Evolutionary conservation across 2,797 vertebrate species (phyloP).

Genomic region (Phrynocephalus vlangalii): DNA sequence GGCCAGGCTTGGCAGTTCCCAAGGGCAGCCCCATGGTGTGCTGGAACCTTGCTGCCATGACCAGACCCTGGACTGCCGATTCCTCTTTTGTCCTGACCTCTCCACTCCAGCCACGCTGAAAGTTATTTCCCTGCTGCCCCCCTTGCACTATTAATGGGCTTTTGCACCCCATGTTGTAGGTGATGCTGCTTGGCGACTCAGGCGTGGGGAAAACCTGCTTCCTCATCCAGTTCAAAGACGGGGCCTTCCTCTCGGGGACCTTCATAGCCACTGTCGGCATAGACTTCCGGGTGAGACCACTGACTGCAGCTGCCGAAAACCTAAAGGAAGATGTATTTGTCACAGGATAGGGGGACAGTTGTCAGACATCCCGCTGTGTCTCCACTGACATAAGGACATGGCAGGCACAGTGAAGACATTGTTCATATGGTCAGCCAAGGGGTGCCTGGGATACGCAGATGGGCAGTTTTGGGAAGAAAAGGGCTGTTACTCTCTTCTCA

Average conservation of each 20-base stretch:
- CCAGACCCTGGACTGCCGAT: too few relatives aligned
- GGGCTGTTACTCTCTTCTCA: too few relatives aligned
- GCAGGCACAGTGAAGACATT: fast-evolving
- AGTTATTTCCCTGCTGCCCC: not conserved
- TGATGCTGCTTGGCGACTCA: constrained; percentile 98
- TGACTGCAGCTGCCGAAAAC: constrained; percentile 40
- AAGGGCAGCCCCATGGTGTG: not conserved
- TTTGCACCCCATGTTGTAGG: constrained; percentile 80
- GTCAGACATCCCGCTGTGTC: not conserved
- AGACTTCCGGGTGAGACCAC: constrained; percentile 97
- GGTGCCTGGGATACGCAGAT: too few relatives aligned
- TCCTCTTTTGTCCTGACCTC: not conserved
- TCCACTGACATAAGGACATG: not conserved
- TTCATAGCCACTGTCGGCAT: constrained; percentile 99
- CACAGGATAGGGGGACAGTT: not conserved
- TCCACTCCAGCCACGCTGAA: not conserved
- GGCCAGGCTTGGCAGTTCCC: not conserved
- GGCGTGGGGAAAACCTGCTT: constrained; percentile 98
- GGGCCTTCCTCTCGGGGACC: constrained; percentile 94
- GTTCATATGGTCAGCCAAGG: too few relatives aligned
- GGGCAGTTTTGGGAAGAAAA: too few relatives aligned
- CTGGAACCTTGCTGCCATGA: not conserved
- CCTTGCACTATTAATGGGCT: constrained; percentile 38
- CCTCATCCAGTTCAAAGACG: constrained; percentile 96
- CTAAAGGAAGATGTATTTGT: not conserved